Evolutionary conservation across 2,888 invertebrate species (phyloP).

Genomic region (Eristalis pertinax): DNA sequence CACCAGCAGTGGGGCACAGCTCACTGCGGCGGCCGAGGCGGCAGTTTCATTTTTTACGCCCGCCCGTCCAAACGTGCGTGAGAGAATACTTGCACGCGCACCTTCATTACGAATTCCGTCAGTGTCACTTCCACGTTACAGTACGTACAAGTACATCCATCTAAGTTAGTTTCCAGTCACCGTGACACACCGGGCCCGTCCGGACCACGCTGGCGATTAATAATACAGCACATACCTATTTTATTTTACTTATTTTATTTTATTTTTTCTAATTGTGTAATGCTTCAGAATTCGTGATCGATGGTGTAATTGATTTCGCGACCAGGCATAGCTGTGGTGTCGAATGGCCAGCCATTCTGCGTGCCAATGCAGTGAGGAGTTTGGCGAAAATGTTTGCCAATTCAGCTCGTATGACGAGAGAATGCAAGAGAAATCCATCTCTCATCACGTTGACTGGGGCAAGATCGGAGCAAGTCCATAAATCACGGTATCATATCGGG

Average conservation of each 20-base stretch:
- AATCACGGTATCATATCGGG: constrained; percentile 42
- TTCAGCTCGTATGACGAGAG: constrained; percentile 29
- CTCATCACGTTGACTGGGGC: constrained; percentile 34
- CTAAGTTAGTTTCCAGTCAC: constrained; percentile 25
- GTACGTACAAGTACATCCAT: constrained; percentile 12
- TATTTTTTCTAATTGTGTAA: constrained; percentile 61
- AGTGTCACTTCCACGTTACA: constrained; percentile 65
- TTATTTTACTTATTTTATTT: not conserved
- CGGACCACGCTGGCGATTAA: constrained; percentile 51
- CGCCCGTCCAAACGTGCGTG: constrained; percentile 45
- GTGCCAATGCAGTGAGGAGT: constrained; percentile 3
- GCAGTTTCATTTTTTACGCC: constrained; percentile 66
- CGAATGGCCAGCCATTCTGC: constrained; percentile 14
- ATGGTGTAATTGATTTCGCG: constrained; percentile 43
- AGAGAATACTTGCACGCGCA: constrained; percentile 64
- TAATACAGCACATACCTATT: constrained; percentile 11
- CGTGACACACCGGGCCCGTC: constrained; percentile 58
- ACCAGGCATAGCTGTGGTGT: not conserved
- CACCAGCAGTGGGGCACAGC: not conserved
- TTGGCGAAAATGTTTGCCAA: constrained; percentile 55
- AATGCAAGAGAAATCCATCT: constrained; percentile 42
- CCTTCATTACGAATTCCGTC: constrained; percentile 55
- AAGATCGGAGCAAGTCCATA: constrained; percentile 40
- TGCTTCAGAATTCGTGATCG: constrained; percentile 52
- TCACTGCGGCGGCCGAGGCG: constrained; percentile 14